Evolutionary conservation across 2,113 vertebrate genomes (phyloP), one percentile per base, ranked within the genome.

Genomic region (Trinectes maculatus): DNA sequence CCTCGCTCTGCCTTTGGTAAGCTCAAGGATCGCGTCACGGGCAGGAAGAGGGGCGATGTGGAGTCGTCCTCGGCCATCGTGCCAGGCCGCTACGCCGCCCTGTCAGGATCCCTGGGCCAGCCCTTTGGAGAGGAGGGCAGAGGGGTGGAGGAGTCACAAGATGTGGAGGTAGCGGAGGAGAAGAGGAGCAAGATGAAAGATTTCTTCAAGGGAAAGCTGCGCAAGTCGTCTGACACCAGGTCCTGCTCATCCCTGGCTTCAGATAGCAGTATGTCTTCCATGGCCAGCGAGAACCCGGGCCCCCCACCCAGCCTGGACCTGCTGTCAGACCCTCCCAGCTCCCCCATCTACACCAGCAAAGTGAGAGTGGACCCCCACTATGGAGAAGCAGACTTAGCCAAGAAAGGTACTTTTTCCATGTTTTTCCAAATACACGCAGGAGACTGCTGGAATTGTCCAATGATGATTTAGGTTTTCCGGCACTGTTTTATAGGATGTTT

Each of bases 31-130:
- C 97, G 97, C 21, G 87, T 99, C 90, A 96, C 94, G 0, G 96
- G 92, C 25, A 91, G 93, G 89, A 98, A 95, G 85, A 93, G 93
- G 29, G 95, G 90, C 0, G 95, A 98, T 4, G 29, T 95, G 78
- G 98, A 99, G 73, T 98, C 98, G 0, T 95, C 97, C 65, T 99
- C 98, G 0, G 98, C 98, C 78, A 96, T 99, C 36, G 91, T 99
- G 33, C 95, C 97, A 0, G 95, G 96, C 12, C 92, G 92, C 55
- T 93, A 83, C 5, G 92, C 90, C 0, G 90, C 90, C 26, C 78
- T 94, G 46, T 91, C 92, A 0, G 84, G 87, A 3, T 74, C 84
- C 9, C 3, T 66, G 26, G 86, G 87, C 40, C 89, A 87, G 48
- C 74, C 89, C 0, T 89, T 87, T 16, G 85, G 91, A 5, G 79